Base-by-base conservation (phyloP, 2,797 vertebrate genomes). In the Dicrostonyx torquatus region DNA sequence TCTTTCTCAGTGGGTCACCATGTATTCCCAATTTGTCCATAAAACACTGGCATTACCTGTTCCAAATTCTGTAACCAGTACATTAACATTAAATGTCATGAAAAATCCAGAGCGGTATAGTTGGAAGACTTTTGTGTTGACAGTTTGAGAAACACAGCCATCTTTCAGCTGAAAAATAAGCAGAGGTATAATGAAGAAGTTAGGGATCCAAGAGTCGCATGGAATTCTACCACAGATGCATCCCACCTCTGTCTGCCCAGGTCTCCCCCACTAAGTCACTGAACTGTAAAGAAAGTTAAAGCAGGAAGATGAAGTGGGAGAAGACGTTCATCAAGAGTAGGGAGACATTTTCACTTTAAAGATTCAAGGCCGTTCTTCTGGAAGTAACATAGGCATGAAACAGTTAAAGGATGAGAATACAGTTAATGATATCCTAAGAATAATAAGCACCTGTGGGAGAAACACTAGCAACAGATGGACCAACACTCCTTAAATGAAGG, bases 51-150 rank as follows among this genome's bases (percentile, higher is more conserved):
- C 1, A n/a, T 98, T 97, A 98, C 98, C 98, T 98, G 98, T 98
- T 88, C 98, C 98, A 77, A 94, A 97, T 95, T 98, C 98, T 6
- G 91, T 98, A 62, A 98, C 96, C 18, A 43, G 70, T 64, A 96
- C 97, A 66, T 97, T 97, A 80, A 98, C 77, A 0, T 95, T 87
- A 73, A 98, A 97, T 55, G 89, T 93, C 96, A 97, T 98, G 83
- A 92, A 31, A 82, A 98, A 97, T 48, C 98, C 98, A 72, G 89
- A 58, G 40, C 97, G 97, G 85, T 97, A 97, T 43, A 98, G 62
- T 82, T 98, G 98, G 94, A 98, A 98, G 45, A 91, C 90, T 20
- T 85, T 96, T 8, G 98, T 97, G 43, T 92, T 97, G 89, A 98
- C 91, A 53, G 78, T 72, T 14, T 98, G 97, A 70, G 98, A 98